Evolutionary conservation across 2,113 vertebrate species (phyloP).

Genomic region (Platichthys stellatus): DNA sequence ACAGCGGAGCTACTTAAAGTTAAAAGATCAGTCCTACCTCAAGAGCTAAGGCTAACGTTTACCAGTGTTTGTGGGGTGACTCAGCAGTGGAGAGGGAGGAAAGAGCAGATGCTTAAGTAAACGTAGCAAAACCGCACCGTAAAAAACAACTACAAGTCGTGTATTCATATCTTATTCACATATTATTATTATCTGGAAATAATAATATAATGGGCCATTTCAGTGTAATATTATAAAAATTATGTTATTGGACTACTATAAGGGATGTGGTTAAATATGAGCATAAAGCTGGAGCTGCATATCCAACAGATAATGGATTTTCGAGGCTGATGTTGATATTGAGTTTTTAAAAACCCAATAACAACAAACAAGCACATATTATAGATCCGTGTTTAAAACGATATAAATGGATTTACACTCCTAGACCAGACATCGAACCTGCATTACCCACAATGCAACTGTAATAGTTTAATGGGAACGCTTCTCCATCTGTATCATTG

Average conservation of each 20-base stretch:
- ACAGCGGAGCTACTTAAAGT: slow-evolving; percentile 43
- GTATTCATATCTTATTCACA: not conserved
- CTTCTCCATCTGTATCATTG: too few relatives aligned
- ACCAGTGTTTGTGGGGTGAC: slow-evolving; percentile 26
- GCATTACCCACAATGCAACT: not conserved
- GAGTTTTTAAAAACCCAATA: not conserved
- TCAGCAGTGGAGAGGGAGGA: slow-evolving; percentile 11
- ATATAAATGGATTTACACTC: not conserved
- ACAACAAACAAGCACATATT: not conserved
- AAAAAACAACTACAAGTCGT: not conserved
- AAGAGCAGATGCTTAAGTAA: not conserved
- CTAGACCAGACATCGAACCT: not conserved
- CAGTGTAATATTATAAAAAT: not conserved
- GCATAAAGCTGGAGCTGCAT: not conserved
- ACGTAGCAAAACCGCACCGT: not conserved
- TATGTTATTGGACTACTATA: too few relatives aligned
- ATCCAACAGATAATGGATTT: not conserved
- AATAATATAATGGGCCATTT: not conserved
- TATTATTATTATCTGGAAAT: not conserved
- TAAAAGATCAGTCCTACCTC: slow-evolving; percentile 19
- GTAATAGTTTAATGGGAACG: too few relatives aligned
- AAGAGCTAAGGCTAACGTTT: slow-evolving; percentile 17
- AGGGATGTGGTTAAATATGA: not conserved
- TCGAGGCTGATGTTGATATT: too few relatives aligned
- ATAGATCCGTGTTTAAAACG: not conserved